These are phyloP conservation scores for Maniola jurtina DNA, from an alignment of 1,140 invertebrate species.

Conservation along the genomic window DNA sequence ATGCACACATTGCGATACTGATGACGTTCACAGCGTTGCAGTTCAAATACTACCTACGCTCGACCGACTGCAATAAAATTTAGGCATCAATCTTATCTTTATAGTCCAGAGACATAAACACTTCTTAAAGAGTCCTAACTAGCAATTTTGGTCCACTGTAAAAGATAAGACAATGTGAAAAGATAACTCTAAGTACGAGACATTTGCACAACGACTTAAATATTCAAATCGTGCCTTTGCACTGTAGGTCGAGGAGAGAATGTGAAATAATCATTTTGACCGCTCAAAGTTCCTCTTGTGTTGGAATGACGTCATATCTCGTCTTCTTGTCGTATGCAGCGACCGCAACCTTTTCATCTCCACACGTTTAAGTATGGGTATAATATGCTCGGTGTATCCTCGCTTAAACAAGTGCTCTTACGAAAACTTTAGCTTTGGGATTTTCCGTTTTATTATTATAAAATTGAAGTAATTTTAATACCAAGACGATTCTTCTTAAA, in stretches of 20 bases:
- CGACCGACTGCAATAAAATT: too few species aligned
- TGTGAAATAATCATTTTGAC: neutral
- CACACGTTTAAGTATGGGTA: neutral
- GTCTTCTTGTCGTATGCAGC: neutral
- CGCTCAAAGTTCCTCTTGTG: neutral
- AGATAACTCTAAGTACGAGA: neutral
- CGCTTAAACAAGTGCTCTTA: neutral
- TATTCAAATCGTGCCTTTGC: neutral
- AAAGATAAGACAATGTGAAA: neutral
- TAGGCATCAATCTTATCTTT: too few species aligned
- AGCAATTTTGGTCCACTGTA: neutral
- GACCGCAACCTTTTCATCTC: neutral
- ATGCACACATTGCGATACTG: too few species aligned
- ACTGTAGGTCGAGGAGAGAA: neutral
- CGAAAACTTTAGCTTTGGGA: too few species aligned
- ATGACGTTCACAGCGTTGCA: too few species aligned
- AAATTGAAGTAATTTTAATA: too few species aligned
- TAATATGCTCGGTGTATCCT: neutral
- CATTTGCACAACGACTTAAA: neutral
- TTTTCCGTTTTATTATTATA: too few species aligned
- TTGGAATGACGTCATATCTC: neutral
- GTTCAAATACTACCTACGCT: too few species aligned
- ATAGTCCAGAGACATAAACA: too few species aligned
- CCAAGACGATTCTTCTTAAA: too few species aligned
- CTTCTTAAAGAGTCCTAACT: too few species aligned